Conservation (phyloP, 2,113 vertebrate genomes). For the Muntiacus reevesi region DNA sequence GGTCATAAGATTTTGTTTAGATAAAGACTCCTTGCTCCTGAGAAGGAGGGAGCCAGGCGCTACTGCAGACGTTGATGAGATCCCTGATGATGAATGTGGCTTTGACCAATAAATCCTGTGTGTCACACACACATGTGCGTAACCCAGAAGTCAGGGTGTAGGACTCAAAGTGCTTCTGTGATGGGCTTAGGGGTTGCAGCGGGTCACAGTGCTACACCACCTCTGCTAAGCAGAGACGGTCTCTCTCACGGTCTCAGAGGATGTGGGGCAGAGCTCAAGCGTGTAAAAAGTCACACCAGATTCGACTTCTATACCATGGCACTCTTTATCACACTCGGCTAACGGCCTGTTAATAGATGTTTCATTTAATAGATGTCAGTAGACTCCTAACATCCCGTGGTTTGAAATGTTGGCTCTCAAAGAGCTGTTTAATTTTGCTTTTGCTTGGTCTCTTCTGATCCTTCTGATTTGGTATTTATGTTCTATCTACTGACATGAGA, state of each 20-base stretch:
- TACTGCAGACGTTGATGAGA: too few relatives aligned
- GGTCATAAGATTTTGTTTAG: background rate
- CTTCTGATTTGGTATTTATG: background rate
- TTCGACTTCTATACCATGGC: background rate
- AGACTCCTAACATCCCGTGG: background rate
- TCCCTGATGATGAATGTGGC: background rate
- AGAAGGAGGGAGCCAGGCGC: background rate
- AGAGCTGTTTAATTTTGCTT: rapidly evolving
- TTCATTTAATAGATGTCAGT: background rate
- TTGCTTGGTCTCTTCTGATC: background rate
- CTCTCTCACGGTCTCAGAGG: background rate
- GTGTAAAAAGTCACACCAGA: conserved; percentile 24
- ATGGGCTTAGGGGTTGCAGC: background rate
- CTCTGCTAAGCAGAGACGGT: background rate
- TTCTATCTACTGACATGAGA: background rate
- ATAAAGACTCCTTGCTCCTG: background rate
- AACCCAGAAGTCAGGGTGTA: background rate
- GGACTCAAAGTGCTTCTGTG: too few relatives aligned
- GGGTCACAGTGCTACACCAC: background rate
- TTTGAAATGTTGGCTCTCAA: background rate
- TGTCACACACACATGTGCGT: background rate
- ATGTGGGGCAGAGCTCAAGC: background rate
- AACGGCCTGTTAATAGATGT: rapidly evolving
- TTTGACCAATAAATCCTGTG: background rate
- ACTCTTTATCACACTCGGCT: background rate